Percentiles rank a stretch among this genome's conserved stretches.
Conservation (phyloP, 2,888 invertebrate genomes). For the Mythimna lalbum region DNA sequence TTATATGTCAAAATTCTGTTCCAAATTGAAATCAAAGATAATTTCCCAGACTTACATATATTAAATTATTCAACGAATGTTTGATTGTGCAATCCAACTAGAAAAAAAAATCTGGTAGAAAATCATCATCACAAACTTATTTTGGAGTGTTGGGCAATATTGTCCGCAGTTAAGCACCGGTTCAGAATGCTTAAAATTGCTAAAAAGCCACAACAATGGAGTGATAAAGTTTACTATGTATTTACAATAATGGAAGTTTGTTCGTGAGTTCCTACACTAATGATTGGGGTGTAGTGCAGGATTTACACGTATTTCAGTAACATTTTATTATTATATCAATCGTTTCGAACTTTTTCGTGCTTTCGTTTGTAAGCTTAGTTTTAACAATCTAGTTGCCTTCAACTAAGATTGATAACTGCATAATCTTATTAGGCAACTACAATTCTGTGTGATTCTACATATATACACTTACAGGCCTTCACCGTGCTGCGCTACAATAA, state of each 20-base stretch:
- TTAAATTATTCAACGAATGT: not conserved
- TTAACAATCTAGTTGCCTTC: not conserved
- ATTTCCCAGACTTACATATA: not conserved
- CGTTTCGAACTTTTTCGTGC: not conserved
- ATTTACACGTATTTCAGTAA: not conserved
- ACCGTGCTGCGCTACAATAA: not conserved
- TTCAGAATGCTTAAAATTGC: slow-evolving; percentile 32
- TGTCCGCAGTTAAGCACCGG: not conserved
- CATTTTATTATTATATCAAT: slow-evolving; percentile 1
- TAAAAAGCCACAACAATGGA: slow-evolving; percentile 40
- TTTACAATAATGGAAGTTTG: slow-evolving; percentile 23
- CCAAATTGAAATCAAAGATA: not conserved
- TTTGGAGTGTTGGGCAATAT: slow-evolving; percentile 20
- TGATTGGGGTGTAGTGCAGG: slow-evolving; percentile 14
- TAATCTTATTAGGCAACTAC: not conserved
- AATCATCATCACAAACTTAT: not conserved
- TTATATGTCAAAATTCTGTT: not conserved
- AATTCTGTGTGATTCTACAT: no score
- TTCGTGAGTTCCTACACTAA: slow-evolving; percentile 30
- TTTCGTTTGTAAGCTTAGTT: not conserved
- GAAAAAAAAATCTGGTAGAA: slow-evolving; percentile 13
- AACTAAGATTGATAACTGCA: not conserved
- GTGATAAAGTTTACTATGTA: slow-evolving; percentile 20
- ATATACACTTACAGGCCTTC: rapidly evolving
- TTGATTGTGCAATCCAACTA: not conserved